A percentile compares a stretch with the other conserved stretches of the same genome.
Conservation (phyloP, 2,113 vertebrate species). For the Phyllostomus discolor region DNA sequence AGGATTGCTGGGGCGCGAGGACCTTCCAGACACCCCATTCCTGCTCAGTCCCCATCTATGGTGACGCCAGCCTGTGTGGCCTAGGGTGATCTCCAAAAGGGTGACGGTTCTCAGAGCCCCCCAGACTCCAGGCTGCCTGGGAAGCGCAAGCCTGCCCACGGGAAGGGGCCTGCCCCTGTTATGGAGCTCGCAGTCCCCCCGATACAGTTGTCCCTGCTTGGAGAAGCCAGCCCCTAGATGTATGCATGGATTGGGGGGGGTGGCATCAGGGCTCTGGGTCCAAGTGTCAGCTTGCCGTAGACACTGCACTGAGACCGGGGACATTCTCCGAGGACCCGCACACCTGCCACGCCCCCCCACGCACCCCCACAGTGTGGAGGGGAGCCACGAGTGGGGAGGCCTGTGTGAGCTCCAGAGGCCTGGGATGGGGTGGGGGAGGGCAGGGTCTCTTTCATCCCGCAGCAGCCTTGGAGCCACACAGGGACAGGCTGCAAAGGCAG, state of each 20-base stretch:
- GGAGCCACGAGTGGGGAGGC: background rate
- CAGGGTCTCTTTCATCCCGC: background rate
- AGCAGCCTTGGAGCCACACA: background rate
- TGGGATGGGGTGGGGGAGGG: background rate
- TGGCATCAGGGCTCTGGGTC: background rate
- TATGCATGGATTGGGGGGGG: fast-evolving
- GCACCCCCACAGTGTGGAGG: background rate
- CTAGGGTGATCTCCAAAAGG: background rate
- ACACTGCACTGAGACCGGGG: background rate
- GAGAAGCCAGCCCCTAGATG: background rate
- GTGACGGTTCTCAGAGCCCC: background rate
- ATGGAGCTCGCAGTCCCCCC: background rate
- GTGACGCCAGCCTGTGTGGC: background rate
- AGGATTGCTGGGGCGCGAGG: background rate
- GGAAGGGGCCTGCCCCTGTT: background rate
- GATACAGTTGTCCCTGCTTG: background rate
- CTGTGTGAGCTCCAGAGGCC: background rate
- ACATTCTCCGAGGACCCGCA: background rate
- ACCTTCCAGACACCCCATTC: background rate
- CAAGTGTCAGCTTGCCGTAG: background rate
- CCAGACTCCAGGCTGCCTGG: background rate
- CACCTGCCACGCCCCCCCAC: background rate
- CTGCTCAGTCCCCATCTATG: background rate
- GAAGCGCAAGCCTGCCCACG: background rate
- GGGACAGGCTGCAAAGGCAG: background rate